phyloP scores from a whole-genome alignment of 2,888 invertebrate genomes.

The Hymenopus coronatus region DNA sequence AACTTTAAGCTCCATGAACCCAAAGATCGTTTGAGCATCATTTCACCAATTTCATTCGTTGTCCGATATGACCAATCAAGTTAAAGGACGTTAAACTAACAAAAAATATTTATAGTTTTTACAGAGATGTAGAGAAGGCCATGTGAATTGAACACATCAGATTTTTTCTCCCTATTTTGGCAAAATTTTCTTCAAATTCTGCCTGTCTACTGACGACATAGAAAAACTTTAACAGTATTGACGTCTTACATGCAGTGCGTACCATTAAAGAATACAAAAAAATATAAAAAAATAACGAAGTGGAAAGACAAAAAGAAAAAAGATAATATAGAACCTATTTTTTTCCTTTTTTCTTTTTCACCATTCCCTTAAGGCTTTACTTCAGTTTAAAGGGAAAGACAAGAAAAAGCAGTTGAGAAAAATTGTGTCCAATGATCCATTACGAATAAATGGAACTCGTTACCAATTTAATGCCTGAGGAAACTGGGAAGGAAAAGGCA shows the following conservation, averaged over 20 bases:
- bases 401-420: slow-evolving; percentile 21
- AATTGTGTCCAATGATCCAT: slow-evolving; percentile 33
- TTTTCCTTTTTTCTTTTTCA: neutral
- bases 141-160: no score
- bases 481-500: slow-evolving; percentile 15
- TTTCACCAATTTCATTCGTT: no score
- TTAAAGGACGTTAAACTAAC: no score
- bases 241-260: slow-evolving; percentile 19
- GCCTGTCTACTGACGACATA: slow-evolving; percentile 11
- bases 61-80: no score
- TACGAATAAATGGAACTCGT: slow-evolving; percentile 31
- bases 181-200: no score
- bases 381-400: neutral
- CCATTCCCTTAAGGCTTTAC: neutral
- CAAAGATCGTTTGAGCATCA: no score
- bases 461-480: slow-evolving; percentile 29
- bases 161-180: no score
- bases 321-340: neutral
- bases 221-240: slow-evolving; percentile 30
- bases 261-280: slow-evolving; percentile 26
- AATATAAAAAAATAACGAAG: neutral
- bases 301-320: slow-evolving; percentile 23
- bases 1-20: no score
- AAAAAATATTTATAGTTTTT: no score
- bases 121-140: no score